phyloP scores from a whole-genome alignment of 2,113 vertebrate species.

The Rattus rattus region DNA sequence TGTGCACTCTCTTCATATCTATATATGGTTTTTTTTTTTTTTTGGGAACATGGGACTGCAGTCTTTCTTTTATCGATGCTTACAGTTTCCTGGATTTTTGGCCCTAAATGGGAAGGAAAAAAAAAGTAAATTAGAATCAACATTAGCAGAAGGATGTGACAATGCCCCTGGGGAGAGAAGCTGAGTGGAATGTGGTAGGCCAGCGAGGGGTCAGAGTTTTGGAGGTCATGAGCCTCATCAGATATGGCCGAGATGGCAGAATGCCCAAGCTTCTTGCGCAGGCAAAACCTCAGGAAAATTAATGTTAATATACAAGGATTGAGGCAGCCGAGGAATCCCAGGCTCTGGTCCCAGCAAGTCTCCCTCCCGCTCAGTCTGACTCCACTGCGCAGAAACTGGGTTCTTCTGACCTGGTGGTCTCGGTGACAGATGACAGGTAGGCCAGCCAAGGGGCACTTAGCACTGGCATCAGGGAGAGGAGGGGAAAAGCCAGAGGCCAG shows the following conservation, averaged over 20 bases:
- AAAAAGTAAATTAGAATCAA: background rate
- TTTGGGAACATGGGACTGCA: background rate
- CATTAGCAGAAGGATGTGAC: constrained; percentile 75
- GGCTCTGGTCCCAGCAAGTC: background rate
- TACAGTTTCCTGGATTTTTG: constrained; percentile 71
- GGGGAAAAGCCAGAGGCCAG: background rate
- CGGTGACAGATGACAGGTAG: background rate
- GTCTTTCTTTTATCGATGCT: constrained; percentile 70
- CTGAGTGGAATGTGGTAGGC: constrained; percentile 15
- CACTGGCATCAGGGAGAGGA: background rate
- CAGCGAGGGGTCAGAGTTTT: background rate
- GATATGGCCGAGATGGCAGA: background rate
- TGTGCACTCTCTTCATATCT: background rate
- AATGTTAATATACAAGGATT: background rate
- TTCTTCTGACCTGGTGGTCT: background rate
- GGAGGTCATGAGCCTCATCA: background rate
- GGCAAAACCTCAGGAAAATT: background rate
- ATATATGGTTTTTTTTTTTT: too few species aligned
- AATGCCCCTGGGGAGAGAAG: constrained; percentile 29
- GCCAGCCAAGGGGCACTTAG: background rate
- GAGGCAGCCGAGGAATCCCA: background rate
- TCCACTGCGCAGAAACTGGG: constrained; percentile 21
- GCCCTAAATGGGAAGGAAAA: constrained; percentile 49
- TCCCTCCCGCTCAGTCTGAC: background rate
- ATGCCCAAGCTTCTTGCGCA: background rate